Evolutionary conservation across 53 echinoderm and acorn worm species (phyloP), one percentile per base, ranked within the genome.

Genomic region (Echinarachnius parma): DNA sequence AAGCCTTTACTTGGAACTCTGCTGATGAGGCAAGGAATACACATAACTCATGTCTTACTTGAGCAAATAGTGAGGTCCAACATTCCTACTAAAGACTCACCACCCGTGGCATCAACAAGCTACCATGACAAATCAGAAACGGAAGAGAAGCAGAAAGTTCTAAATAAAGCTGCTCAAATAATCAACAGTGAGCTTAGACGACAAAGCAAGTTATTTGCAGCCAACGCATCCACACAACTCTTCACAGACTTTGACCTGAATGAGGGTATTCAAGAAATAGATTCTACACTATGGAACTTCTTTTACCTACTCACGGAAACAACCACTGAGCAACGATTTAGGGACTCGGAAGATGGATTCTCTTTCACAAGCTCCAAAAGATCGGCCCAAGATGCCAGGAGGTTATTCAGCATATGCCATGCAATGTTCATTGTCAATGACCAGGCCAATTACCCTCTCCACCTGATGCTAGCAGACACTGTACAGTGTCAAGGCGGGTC

Each of bases 141-240:
- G 3, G 29, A 2, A 29, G 9, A 28, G 2, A 35, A 19, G 2
- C 0, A 4, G 7, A 19, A 61, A 2, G 11, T 35, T 34, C 61
- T 61, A 1, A 1, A 1, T 1, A 61, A 61, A 21, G 61, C 61
- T 61, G 61, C 61, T 2, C 61, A 61, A 61, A 35, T 61, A 0
- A 34, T 61, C 4, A 61, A 61, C 13, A 61, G 61, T 61, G 61
- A 61, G 21, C 61, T 61, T 2, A n/a, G 61, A 20, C 61, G 11
- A 28, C 61, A 61, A 34, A 61, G 61, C 22, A 61, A 13, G 11
- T 4, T 28, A 20, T 61, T 61, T 35, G 35, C 61, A 2, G 1
- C 1, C 20, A 61, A 61, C 10, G n/a, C 61, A 34, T 2, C 18
- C 1, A 28, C 1, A 5, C 61, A 61, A 19, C 35, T 35, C 2